Conservation (phyloP, 2,888 invertebrate species). For the Liodrosophila aerea region DNA sequence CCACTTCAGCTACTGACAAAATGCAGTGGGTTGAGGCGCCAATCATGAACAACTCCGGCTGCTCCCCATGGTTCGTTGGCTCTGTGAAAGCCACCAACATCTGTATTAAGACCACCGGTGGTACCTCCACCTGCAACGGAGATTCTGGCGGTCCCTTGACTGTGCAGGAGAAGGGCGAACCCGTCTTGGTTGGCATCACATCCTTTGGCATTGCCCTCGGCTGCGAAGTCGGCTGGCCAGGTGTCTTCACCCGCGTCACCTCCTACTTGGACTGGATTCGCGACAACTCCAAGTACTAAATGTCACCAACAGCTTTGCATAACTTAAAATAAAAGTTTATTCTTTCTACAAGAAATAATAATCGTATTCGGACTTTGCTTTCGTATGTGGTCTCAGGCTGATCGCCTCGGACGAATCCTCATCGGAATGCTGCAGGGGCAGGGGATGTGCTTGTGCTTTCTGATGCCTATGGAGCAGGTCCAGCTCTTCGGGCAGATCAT, state of each 20-base stretch:
- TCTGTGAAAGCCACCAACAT: slow-evolving; percentile 50
- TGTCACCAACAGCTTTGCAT: background rate
- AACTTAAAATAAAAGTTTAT: slow-evolving; percentile 60
- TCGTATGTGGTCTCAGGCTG: slow-evolving; percentile 40
- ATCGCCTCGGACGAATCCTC: slow-evolving; percentile 38
- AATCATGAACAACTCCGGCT: slow-evolving; percentile 62
- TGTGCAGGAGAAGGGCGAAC: slow-evolving; percentile 44
- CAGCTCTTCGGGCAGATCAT: slow-evolving; percentile 65
- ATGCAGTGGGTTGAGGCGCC: slow-evolving; percentile 63
- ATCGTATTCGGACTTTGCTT: slow-evolving; percentile 53
- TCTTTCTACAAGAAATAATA: slow-evolving; percentile 65
- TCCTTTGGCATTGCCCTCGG: slow-evolving; percentile 79
- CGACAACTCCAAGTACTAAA: slow-evolving; percentile 37
- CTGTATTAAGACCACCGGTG: slow-evolving; percentile 74
- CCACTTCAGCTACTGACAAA: slow-evolving; percentile 50
- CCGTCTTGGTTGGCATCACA: slow-evolving; percentile 74
- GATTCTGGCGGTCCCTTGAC: slow-evolving; percentile 81
- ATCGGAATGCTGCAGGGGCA: slow-evolving; percentile 16
- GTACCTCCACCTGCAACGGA: slow-evolving; percentile 77
- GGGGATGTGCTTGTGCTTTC: background rate
- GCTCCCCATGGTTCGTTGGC: slow-evolving; percentile 61
- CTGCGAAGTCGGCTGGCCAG: slow-evolving; percentile 79
- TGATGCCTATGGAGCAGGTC: slow-evolving; percentile 34
- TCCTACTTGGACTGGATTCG: slow-evolving; percentile 79
- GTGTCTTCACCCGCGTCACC: slow-evolving; percentile 79